These are phyloP conservation scores for Scolanthus callimorphus DNA, from an alignment of 92 coral and sea anemone genomes.

Conservation along the genomic window DNA sequence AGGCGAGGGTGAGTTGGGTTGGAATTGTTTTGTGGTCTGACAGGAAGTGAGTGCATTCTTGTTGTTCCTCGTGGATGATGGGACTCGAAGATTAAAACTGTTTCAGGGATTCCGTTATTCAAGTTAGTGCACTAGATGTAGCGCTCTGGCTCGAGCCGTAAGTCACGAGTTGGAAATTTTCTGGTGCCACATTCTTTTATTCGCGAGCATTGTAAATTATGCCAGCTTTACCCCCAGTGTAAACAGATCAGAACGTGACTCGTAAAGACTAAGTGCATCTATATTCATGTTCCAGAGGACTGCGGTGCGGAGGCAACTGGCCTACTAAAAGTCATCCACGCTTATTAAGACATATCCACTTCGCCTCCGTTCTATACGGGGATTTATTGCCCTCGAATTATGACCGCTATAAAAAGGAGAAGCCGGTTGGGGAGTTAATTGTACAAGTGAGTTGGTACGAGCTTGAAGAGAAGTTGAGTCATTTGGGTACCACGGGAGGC, in stretches of 20 bases:
- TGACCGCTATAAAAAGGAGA: too few species aligned
- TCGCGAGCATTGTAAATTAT: conserved; percentile 32
- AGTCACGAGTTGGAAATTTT: conserved; percentile 11
- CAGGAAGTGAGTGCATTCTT: conserved; percentile 36
- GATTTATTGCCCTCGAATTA: too few species aligned
- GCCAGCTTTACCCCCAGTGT: conserved; percentile 16
- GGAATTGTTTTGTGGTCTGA: conserved; percentile 1
- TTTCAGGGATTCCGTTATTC: not conserved
- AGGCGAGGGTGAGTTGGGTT: conserved; percentile 10
- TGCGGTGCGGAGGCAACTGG: not conserved
- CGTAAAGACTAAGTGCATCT: conserved; percentile 17
- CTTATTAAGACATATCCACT: too few species aligned
- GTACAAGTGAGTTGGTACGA: too few species aligned
- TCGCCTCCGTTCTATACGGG: too few species aligned
- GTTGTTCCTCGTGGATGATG: conserved; percentile 26
- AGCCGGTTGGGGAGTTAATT: too few species aligned
- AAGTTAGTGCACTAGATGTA: not conserved
- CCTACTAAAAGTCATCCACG: not conserved
- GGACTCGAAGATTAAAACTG: not conserved
- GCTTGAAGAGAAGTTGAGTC: too few species aligned
- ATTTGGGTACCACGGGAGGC: too few species aligned
- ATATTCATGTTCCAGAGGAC: conserved; percentile 13
- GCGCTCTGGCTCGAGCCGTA: conserved; percentile 2
- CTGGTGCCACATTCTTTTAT: conserved; percentile 34
- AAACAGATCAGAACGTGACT: conserved; percentile 45